Evolutionary conservation across 2,888 invertebrate species (phyloP), one percentile per base, ranked within the genome.

Genomic region (Drosophila silvestris): DNA sequence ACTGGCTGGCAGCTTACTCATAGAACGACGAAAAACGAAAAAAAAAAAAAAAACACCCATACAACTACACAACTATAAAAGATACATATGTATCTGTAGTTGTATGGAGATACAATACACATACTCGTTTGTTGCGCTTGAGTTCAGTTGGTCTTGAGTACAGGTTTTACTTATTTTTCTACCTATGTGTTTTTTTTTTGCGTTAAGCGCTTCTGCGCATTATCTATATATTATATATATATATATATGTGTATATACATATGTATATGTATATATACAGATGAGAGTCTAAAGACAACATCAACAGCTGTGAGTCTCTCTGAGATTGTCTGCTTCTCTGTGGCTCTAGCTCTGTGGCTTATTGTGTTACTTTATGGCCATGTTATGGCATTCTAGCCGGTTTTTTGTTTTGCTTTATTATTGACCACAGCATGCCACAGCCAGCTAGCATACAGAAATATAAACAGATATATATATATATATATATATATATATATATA

Each of bases 201-300:
- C 70, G 70, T 70, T 60, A 54, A 71, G 72, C 47, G 74, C 85
- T 89, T 87, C 79, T 89, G 85, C 85, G 85, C 90, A 89, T 89
- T 85, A 89, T 76, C 65, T 82, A 70, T 35, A 58, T 22, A 30
- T 28, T 6, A 22, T 22, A 54, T 41, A n/a, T 53, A 39, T 12
- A 19, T 39, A 7, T 57, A 47, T n/a, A n/a, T 39, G 10, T 41
- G 10, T 39, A 1, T 39, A 10, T 37, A 0, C 6, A 16, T 37
- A 4, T 39, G 3, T 35, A 35, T 35, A 5, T 35, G n/a, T 47
- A 14, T 35, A 5, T 9, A 10, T 57, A 30, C 44, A 53, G 28
- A 62, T 59, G 56, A 63, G 73, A 28, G 41, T 44, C 59, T 10
- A 67, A 47, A 62, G 28, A 57, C 54, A 52, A 65, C 35, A 68